Conservation (phyloP, 2,113 vertebrate genomes). For the Illadopsis cleaveri region DNA sequence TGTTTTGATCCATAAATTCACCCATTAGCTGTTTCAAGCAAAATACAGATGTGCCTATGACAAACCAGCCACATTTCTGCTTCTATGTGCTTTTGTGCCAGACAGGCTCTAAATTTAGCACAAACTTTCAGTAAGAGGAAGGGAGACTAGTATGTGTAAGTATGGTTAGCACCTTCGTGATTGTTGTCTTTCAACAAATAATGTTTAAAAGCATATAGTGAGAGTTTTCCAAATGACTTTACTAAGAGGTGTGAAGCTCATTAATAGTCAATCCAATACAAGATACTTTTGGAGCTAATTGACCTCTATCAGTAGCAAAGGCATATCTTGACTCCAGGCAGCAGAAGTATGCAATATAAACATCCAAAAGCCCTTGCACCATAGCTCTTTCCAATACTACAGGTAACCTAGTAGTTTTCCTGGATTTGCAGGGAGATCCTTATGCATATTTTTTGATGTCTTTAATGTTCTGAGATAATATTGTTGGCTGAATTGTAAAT, state of each 20-base stretch:
- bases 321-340: not conserved
- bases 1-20: not conserved
- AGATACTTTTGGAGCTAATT: not conserved
- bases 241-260: not conserved
- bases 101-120: not conserved
- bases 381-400: not conserved
- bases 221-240: not conserved
- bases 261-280: not conserved
- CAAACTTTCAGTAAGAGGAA: conserved; percentile 1
- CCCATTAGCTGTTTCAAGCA: not conserved
- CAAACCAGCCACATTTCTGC: not conserved
- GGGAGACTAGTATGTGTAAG: not conserved
- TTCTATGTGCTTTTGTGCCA: not conserved
- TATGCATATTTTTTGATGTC: not conserved
- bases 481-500: not conserved
- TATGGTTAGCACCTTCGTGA: not conserved
- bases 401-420: not conserved
- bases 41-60: not conserved
- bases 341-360: not conserved
- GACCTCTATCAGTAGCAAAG: not conserved
- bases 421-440: not conserved
- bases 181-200: not conserved
- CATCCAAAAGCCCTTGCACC: not conserved
- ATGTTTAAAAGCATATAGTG: not conserved
- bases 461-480: not conserved